Evolutionary conservation across 2,113 vertebrate genomes (phyloP).

Genomic region (Oenanthe oenanthe): DNA sequence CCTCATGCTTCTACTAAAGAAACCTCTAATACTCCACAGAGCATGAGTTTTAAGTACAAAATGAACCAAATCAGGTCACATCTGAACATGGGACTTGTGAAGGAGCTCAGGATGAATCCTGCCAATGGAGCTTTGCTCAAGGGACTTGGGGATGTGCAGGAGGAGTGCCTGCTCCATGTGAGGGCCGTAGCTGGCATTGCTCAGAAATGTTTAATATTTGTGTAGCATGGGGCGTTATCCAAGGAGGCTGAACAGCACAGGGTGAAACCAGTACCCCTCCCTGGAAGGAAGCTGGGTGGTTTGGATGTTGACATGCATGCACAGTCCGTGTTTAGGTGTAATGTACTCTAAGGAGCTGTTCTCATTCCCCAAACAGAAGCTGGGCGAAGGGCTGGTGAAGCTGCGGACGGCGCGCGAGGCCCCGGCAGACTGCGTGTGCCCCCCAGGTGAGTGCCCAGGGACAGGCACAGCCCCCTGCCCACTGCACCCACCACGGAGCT

Average conservation of each 20-base stretch:
- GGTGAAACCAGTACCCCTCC: neutral
- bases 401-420: constrained; percentile 82
- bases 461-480: neutral
- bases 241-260: neutral
- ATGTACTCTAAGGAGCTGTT: neutral
- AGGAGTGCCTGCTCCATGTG: rapidly evolving
- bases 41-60: neutral
- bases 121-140: neutral
- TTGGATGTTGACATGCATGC: rapidly evolving
- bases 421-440: constrained; percentile 84
- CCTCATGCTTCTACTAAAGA: neutral
- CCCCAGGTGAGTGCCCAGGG: constrained; percentile 82
- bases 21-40: neutral
- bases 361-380: constrained; percentile 75
- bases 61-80: neutral
- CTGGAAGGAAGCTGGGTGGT: neutral
- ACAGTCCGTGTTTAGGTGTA: rapidly evolving
- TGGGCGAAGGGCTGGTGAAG: constrained; percentile 81
- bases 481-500: rapidly evolving
- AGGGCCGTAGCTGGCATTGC: too few relatives aligned
- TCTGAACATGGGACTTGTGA: neutral
- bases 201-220: neutral
- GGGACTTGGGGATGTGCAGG: neutral
- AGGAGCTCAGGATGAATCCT: neutral
- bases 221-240: rapidly evolving